Base-by-base conservation (phyloP, 2,888 invertebrate species). In the Drosophila antonietae region DNA sequence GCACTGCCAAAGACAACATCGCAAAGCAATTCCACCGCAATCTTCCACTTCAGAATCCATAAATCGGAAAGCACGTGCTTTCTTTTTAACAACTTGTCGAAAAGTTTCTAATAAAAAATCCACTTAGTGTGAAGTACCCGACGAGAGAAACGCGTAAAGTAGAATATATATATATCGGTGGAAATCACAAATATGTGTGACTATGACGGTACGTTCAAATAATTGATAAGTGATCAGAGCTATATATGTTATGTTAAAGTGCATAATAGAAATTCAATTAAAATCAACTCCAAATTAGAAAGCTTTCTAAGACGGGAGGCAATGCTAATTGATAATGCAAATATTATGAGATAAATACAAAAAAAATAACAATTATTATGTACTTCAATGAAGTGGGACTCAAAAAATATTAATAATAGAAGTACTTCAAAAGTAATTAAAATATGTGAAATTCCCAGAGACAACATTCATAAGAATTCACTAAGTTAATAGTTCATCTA, bases 171-270 rank as follows among this genome's bases (percentile, higher is more conserved):
- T 18, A 44, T 20, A 64, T 44, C 44, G 10, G 31, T 49, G 49
- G 10, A 14, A 56, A 37, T 61, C 46, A 18, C 69, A 39, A 63
- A 41, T 56, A 77, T 77, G 79, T 64, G 75, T 46, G 71, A 75
- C n/a, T 75, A 55, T 47, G 79, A 77, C 35, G 79, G 77, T 77
- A 63, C 60, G 77, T 77, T 61, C 5, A 23, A 71, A 47, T 51
- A 55, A 47, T 33, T 57, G 28, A 63, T 63, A 75, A 64, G 51
- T 59, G 75, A 28, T 28, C 28, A 28, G 28, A 58, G 47, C 49
- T 12, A 15, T n/a, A 20, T 15, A 15, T 28, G n/a, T 14, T 23
- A 46, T 28, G 6, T 28, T 28, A 61, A 28, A 62, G 59, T 63
- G 61, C 31, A 64, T 3, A 49, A 61, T 60, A 52, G 12, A 47